Base-by-base conservation (phyloP, 2,113 vertebrate species). In the Chaenocephalus aceratus region DNA sequence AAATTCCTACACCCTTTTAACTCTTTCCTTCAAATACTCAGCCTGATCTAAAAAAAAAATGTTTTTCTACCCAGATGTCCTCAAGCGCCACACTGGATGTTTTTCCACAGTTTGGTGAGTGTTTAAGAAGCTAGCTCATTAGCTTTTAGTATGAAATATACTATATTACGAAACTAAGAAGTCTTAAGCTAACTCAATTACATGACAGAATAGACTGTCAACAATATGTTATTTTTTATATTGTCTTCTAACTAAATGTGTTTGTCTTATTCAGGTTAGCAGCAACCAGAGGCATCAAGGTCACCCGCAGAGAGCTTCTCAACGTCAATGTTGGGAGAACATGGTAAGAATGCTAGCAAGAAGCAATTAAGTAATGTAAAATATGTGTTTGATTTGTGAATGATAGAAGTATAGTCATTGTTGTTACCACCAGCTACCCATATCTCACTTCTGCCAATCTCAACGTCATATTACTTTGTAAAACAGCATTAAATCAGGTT, bases 1-100 rank as follows among this genome's bases (percentile, higher is more conserved):
- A 34, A 3, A 41, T 6, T 7, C 18, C 1, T 26, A 41, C 15
- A 58, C 36, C 0, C 23, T 36, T 41, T 41, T 10, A 3, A 57
- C 1, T 2, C 1, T 18, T 74, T 4, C 0, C 11, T 16, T 10
- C 2, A 18, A 21, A 8, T 3, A 58, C 0, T 9, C 0, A 45
- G n/a, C 3, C 52, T 2, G 12, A 23, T 12, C 3, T 13, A 21
- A 0, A 66, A 4, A 26, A 8, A 51, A 83, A 60, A 97, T 97
- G 96, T 97, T 97, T 91, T 97, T 96, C 72, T 96, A 96, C 15
- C 95, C 96, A 45, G 93, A 84, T 2, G 95, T 97, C n/a, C 93
- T 97, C 59, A 95, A 95, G 44, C 94, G 94, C 15, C 95, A 95
- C 49, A 91, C 94, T 0, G 96, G 96, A 71, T 95, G 96, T 86